Base-by-base conservation (phyloP, 2,888 invertebrate species). In the Noctua comes region DNA sequence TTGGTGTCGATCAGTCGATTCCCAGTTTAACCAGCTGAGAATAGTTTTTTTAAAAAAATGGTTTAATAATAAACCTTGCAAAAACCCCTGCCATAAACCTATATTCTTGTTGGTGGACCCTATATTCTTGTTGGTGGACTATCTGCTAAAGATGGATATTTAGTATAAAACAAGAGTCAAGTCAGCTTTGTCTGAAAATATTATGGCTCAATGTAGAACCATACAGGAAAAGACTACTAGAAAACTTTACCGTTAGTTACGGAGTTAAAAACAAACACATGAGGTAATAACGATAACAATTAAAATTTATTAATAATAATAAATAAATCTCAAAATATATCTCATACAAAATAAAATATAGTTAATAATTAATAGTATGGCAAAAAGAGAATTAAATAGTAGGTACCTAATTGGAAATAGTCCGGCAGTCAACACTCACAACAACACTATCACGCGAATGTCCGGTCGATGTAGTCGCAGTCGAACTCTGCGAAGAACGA, bases 401-500 rank as follows among this genome's bases (percentile, higher is more conserved):
- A 83, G 69, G 85, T 94, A 95, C 94, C 93, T 95, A 95, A 93
- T 91, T 90, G 82, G 87, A 88, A 90, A 89, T 88, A 91, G 91
- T 92, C 91, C 91, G 73, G 78, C 82, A 83, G 82, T 83, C 82
- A 83, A 86, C 92, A 93, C 92, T 89, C 93, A 93, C 92, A 88
- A 93, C 92, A 88, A 86, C 94, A 95, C 95, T 92, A 91, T 96
- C 96, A 97, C 96, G 95, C 93, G 88, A 96, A 97, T 89, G 96
- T 96, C 88, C 96, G 94, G 90, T 97, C 97, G 68, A 95, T 93
- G 89, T 97, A 97, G 72, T 96, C 96, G 90, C 94, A 96, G 86
- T 96, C 96, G 90, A 97, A 97, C 89, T 97, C 97, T 72, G 97
- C 96, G 90, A 97, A 96, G 92, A 97, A 97, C 76, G 96, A 93